Evolutionary conservation across 2,113 vertebrate species (phyloP).

Genomic region (Albula goreensis): DNA sequence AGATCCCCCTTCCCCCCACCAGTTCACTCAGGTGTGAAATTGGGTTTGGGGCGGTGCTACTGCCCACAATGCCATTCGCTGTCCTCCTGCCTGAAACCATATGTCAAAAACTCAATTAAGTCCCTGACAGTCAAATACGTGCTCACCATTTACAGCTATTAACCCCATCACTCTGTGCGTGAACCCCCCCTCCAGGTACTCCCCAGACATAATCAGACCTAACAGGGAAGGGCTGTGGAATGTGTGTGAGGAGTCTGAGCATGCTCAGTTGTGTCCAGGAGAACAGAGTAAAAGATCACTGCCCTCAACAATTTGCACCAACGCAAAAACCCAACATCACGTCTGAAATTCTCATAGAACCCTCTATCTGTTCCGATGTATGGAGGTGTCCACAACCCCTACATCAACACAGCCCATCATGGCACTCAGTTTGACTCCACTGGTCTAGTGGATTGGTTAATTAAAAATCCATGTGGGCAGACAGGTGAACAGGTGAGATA

Average conservation of each 20-base stretch:
- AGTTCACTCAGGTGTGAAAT: not conserved
- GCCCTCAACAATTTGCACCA: too few species aligned
- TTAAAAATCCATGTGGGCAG: not conserved
- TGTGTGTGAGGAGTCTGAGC: not conserved
- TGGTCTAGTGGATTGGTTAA: not conserved
- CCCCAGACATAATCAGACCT: not conserved
- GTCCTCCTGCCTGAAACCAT: not conserved
- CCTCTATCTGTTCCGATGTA: too few species aligned
- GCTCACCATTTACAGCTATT: not conserved
- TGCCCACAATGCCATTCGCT: not conserved
- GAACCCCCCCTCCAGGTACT: not conserved
- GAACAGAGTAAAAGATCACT: not conserved
- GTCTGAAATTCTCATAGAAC: too few species aligned
- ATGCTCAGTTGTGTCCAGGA: too few species aligned
- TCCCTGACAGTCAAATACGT: not conserved
- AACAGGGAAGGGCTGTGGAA: not conserved
- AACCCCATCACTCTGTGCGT: not conserved
- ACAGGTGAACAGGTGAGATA: slow-evolving; percentile 10
- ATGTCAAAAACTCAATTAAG: not conserved
- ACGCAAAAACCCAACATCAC: too few species aligned
- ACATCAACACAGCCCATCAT: too few species aligned
- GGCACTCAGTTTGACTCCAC: too few species aligned
- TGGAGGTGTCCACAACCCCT: too few species aligned
- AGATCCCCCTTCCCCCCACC: not conserved
- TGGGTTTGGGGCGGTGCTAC: not conserved